phyloP scores from a whole-genome alignment of 2,797 vertebrate genomes.

The Florisuga fusca region DNA sequence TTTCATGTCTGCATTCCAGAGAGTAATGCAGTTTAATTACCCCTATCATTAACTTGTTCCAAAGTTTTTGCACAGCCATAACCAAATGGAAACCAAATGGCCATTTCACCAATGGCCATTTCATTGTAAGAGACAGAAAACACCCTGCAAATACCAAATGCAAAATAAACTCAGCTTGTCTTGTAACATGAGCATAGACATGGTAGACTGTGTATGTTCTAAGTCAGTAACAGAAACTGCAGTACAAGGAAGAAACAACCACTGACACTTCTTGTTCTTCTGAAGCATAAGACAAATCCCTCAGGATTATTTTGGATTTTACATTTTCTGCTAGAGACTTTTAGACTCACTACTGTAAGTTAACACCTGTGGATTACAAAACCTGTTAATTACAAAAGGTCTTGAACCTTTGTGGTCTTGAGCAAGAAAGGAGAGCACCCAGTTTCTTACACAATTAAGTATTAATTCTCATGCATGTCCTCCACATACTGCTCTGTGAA shows the following conservation, averaged over 20 bases:
- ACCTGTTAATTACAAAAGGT: accelerated
- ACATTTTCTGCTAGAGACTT: neutral
- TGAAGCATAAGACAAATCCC: neutral
- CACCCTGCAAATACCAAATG: neutral
- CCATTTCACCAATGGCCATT: too few species aligned
- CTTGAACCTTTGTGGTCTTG: neutral
- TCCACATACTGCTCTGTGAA: neutral
- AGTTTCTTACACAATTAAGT: neutral
- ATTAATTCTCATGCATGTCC: neutral
- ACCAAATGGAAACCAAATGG: too few species aligned
- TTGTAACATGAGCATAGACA: neutral
- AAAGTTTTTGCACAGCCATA: neutral
- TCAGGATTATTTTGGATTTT: neutral
- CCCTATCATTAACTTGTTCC: neutral
- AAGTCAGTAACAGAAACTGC: neutral
- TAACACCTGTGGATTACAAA: neutral
- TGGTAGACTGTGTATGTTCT: neutral
- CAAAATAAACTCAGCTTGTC: neutral
- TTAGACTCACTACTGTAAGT: neutral
- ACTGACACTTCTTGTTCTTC: neutral
- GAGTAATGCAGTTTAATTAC: neutral
- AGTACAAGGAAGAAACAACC: neutral
- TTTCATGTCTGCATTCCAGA: neutral
- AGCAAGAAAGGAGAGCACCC: neutral
- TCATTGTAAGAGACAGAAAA: neutral